Evolutionary conservation across 1,140 invertebrate species (phyloP).

Genomic region (Eubasilissa regina): DNA sequence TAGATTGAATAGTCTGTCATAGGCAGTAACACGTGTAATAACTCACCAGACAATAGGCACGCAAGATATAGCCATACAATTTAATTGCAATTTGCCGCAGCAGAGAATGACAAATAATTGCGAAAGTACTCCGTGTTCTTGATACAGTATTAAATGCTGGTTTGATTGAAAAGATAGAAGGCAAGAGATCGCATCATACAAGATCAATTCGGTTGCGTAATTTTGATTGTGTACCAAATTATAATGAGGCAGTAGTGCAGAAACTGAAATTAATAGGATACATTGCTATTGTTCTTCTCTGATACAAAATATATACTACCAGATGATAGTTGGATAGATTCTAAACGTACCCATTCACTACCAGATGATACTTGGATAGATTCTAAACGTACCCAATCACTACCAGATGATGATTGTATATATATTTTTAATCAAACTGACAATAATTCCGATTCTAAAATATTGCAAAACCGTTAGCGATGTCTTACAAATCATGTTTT

Average conservation of each 20-base stretch:
- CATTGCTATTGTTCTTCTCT: too few relatives aligned
- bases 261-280: slow-evolving; percentile 4
- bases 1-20: slow-evolving; percentile 13
- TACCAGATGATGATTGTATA: too few relatives aligned
- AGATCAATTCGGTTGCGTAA: neutral
- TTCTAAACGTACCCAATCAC: too few relatives aligned
- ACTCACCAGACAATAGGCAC: slow-evolving; percentile 16
- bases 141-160: neutral
- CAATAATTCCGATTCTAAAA: too few relatives aligned
- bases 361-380: too few relatives aligned
- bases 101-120: slow-evolving; percentile 5
- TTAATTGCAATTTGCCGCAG: slow-evolving; percentile 17
- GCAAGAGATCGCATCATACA: neutral
- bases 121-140: neutral
- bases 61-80: slow-evolving; percentile 20
- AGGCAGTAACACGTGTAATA: slow-evolving; percentile 7
- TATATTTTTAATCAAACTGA: too few relatives aligned
- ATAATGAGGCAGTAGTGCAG: neutral
- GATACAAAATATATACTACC: too few relatives aligned
- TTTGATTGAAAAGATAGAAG: slow-evolving; percentile 13
- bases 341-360: too few relatives aligned
- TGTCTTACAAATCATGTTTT: too few relatives aligned
- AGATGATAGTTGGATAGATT: too few relatives aligned
- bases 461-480: too few relatives aligned
- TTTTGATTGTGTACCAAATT: neutral